These are phyloP conservation scores for Agriopis marginaria DNA, from an alignment of 2,888 invertebrate genomes.

Conservation along the genomic window DNA sequence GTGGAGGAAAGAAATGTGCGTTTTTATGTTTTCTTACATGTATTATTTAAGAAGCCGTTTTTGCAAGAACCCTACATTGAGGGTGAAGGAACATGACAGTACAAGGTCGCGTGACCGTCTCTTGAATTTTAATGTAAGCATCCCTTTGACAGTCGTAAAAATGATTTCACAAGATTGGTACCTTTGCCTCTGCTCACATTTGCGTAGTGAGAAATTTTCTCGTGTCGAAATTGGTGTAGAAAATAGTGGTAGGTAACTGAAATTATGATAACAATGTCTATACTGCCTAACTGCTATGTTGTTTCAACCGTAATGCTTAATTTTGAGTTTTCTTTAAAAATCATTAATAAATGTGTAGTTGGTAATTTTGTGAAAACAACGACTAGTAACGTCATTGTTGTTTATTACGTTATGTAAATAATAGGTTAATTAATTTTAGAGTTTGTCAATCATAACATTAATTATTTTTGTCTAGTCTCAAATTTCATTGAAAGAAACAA, in stretches of 20 bases:
- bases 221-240: constrained; percentile 1
- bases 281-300: neutral
- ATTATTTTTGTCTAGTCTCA: too few species aligned
- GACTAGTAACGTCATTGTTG: too few species aligned
- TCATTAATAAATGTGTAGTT: too few species aligned
- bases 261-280: neutral
- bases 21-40: constrained; percentile 50
- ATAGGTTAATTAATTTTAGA: too few species aligned
- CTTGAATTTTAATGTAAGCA: constrained; percentile 80
- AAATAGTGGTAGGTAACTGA: neutral
- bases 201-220: constrained; percentile 20
- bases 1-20: constrained; percentile 40
- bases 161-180: constrained; percentile 70
- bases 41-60: constrained; percentile 56
- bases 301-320: too few species aligned
- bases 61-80: constrained; percentile 58
- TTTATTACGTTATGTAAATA: too few species aligned
- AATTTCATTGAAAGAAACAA: too few species aligned
- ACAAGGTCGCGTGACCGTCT: constrained; percentile 76
- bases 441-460: too few species aligned
- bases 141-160: constrained; percentile 81
- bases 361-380: too few species aligned
- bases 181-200: constrained; percentile 42
- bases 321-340: too few species aligned
- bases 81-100: constrained; percentile 60